Conservation (phyloP, 2,113 vertebrate species). For the Ameiurus melas region DNA sequence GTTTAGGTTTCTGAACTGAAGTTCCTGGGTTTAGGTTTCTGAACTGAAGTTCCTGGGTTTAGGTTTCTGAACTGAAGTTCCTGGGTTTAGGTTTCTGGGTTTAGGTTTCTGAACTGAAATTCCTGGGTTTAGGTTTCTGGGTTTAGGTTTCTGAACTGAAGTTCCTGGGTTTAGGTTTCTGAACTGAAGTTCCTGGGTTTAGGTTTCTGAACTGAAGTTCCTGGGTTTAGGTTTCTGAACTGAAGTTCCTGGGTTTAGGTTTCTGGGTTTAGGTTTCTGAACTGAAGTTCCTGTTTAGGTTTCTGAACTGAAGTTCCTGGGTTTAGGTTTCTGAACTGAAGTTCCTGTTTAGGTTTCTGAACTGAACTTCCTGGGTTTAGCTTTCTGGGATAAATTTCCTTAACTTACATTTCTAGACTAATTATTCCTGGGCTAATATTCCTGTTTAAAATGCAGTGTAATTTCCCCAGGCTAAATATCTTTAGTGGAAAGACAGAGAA, state of each 20-base stretch:
- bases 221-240: not conserved
- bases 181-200: too few species aligned
- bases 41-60: too few species aligned
- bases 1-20: too few species aligned
- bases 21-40: too few species aligned
- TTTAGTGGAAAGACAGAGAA: not conserved
- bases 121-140: too few species aligned
- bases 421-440: not conserved
- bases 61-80: too few species aligned
- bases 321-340: not conserved
- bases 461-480: not conserved
- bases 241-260: not conserved
- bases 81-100: too few species aligned
- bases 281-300: not conserved
- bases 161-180: too few species aligned
- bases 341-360: too few species aligned
- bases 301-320: not conserved
- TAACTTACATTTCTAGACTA: too few species aligned
- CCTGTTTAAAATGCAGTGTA: not conserved
- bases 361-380: not conserved
- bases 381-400: not conserved
- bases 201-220: not conserved
- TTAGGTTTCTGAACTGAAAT: too few species aligned
- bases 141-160: too few species aligned
- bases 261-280: not conserved